Percentiles rank a stretch among this genome's conserved stretches.
Conservation (phyloP, 2,797 vertebrate species). For the Sebastes variabilis region DNA sequence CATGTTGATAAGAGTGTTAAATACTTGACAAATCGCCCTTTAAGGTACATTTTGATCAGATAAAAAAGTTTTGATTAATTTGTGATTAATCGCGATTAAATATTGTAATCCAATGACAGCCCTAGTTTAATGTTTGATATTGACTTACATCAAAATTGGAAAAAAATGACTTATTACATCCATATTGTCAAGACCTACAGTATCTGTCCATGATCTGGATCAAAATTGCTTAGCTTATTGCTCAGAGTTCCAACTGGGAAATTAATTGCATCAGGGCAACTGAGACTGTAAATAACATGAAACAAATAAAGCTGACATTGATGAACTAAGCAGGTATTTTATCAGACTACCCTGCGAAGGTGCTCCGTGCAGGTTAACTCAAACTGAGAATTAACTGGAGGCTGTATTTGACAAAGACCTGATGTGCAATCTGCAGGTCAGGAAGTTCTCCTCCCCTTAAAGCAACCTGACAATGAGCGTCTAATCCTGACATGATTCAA, state of each 20-base stretch:
- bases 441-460: background rate
- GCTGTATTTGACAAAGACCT: background rate
- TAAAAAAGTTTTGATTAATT: too few species aligned
- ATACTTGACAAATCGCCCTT: too few species aligned
- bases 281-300: background rate
- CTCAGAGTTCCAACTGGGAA: background rate
- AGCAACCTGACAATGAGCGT: background rate
- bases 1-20: too few species aligned
- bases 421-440: background rate
- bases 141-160: background rate
- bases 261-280: background rate
- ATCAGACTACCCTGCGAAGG: background rate
- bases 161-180: background rate
- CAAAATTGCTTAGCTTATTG: background rate
- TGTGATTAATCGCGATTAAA: too few species aligned
- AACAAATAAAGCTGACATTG: background rate
- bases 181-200: background rate
- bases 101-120: too few species aligned
- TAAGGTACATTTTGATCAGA: too few species aligned
- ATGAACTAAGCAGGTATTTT: background rate
- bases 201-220: background rate
- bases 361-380: background rate
- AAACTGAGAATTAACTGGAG: background rate
- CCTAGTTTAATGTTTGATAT: background rate
- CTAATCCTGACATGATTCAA: background rate